Evolutionary conservation across 2,797 vertebrate species (phyloP), one percentile per base, ranked within the genome.

Genomic region (Gymnopithys bicolor): DNA sequence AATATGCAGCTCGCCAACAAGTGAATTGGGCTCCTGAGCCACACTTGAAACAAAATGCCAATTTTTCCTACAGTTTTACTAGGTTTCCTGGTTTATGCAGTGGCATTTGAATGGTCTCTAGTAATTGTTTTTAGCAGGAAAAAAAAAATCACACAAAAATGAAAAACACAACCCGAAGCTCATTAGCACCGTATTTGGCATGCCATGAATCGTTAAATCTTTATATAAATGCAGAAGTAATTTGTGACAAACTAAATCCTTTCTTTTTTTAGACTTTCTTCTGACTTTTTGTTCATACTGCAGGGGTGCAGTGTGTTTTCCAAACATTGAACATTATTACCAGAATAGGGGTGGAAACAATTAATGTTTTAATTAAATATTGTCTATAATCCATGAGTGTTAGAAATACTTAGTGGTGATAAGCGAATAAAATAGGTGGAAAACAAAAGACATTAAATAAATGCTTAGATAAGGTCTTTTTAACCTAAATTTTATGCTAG

Each of bases 41-140:
- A 79, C 3, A 11, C 86, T 79, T 81, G 89, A 88, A 87, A 88
- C 88, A 96, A 96, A 92, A 90, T 93, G 84, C 76, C 90, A 95
- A 95, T 96, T 97, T 97, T 89, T 62, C 94, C 90, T 91, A 69
- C 88, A 82, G 86, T 94, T 96, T 96, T 96, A 96, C 94, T 93
- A 85, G 90, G 89, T 95, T 97, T 95, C 73, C 84, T 81, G 70
- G 90, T 92, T 97, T 96, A 96, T 79, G 48, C 81, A 92, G 56
- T 87, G 62, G 70, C 86, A 43, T 91, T 96, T 92, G 89, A 96
- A 85, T 84, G 84, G 83, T 55, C 70, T 92, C 82, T 84, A 84
- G 82, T 94, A 96, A 85, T 94, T 96, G 92, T 92, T 95, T 95
- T 94, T 93, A 95, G 74, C 66, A 67, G 84, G 66, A 83, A 58